Base-by-base conservation (phyloP, 2,113 vertebrate genomes). In the Cnemophilus loriae region DNA sequence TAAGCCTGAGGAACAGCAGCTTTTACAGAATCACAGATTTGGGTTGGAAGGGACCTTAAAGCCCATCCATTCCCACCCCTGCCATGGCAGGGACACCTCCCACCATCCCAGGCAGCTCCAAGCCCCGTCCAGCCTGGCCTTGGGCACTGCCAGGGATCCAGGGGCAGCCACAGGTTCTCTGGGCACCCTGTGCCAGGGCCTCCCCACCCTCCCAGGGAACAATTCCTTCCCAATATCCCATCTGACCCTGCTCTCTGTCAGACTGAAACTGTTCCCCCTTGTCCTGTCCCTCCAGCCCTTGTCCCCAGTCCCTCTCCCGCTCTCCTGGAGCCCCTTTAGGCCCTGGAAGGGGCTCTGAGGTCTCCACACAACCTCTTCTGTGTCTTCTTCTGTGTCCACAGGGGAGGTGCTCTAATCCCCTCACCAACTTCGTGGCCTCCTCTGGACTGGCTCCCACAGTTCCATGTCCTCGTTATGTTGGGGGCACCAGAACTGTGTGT, bases 221-320 rank as follows among this genome's bases (percentile, higher is more conserved):
- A 47, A 84, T 84, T 74, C 39, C 47, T 7, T 14, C 69, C 49
- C 57, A 21, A 23, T 12, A 3, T 16, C 82, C 24, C 42, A 74
- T 0, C 50, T 0, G 20, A 0, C 35, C 19, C 42, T 1, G 0
- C 41, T 0, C n/a, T 47, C 59, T 63, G 30, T 0, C 41, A 56
- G 0, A 4, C 1, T 4, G 2, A 37, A 55, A 22, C 42, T 53
- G 32, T 59, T 76, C 53, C 42, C 71, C 21, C n/a, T 17, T 15
- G 53, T 77, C 44, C 63, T 86, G 73, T 37, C 53, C 37, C 52
- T 76, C 26, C 52, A 41, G 14, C 2, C 53, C 44, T 32, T 59
- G 78, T 49, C 35, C 53, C 30, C 35, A 69, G 42, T 11, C 44
- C 35, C 46, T 86, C 53, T 52, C 11, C 61, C 42, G 61, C 17